phyloP scores from a whole-genome alignment of 2,113 vertebrate genomes.

The Gymnobelideus leadbeateri region DNA sequence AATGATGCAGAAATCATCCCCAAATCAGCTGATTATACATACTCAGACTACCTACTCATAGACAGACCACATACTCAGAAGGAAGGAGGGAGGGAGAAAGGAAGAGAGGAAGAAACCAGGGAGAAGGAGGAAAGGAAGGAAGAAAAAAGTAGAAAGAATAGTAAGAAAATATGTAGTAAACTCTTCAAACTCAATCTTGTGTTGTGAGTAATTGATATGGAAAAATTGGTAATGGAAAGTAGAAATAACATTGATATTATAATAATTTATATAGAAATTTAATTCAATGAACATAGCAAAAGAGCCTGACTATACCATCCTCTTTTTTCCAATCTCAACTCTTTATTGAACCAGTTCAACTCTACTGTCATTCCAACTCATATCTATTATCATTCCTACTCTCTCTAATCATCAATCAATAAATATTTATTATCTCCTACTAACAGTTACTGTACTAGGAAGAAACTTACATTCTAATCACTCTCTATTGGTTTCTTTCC shows the following conservation, averaged over 20 bases:
- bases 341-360: not conserved
- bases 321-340: not conserved
- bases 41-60: not conserved
- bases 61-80: not conserved
- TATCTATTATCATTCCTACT: not conserved
- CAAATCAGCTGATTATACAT: not conserved
- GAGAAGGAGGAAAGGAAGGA: accelerated
- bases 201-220: not conserved
- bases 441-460: not conserved
- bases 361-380: not conserved
- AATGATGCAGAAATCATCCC: not conserved
- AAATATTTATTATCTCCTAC: not conserved
- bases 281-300: not conserved
- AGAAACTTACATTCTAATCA: not conserved
- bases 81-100: not conserved
- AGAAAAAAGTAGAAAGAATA: too few relatives aligned
- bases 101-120: not conserved
- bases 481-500: not conserved
- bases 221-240: not conserved
- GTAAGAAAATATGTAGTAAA: constrained; percentile 15
- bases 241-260: not conserved
- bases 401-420: not conserved
- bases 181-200: constrained; percentile 44
- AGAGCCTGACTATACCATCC: not conserved
- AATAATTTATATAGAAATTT: not conserved